Percentiles rank a stretch among this genome's conserved stretches.
Evolutionary conservation across 2,113 vertebrate genomes (phyloP).

Genomic region (Gavialis gangeticus): DNA sequence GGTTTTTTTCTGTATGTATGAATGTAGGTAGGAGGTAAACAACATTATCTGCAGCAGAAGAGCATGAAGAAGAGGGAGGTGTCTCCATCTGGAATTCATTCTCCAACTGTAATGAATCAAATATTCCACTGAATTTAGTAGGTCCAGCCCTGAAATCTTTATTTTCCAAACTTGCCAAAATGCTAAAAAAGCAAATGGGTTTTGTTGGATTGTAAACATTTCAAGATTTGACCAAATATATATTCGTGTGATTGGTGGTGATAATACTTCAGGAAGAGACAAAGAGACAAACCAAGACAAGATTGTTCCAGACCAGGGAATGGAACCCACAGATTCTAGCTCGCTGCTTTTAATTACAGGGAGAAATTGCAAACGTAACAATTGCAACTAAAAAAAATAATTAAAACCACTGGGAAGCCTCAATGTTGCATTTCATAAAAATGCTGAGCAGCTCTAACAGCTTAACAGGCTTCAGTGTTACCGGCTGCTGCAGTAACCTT

Average conservation of each 20-base stretch:
- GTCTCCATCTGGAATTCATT: not conserved
- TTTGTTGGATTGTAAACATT: conserved; percentile 22
- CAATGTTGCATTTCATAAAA: not conserved
- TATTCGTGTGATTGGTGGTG: conserved; percentile 25
- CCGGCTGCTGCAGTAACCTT: conserved; percentile 35
- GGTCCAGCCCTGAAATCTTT: not conserved
- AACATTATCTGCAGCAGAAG: not conserved
- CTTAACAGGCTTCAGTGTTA: not conserved
- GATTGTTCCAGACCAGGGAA: conserved; percentile 14
- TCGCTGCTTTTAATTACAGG: conserved; percentile 11
- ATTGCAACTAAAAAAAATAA: not conserved
- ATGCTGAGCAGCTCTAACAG: not conserved
- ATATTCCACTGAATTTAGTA: not conserved
- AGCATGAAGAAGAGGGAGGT: not conserved
- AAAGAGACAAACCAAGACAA: conserved; percentile 11
- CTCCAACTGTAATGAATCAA: not conserved
- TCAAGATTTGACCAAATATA: conserved; percentile 23
- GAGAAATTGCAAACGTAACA: conserved; percentile 34
- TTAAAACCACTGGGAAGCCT: not conserved
- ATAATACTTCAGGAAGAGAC: conserved; percentile 32
- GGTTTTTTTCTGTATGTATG: not conserved
- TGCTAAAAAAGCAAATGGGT: not conserved
- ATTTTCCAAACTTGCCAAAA: not conserved
- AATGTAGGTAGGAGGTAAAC: not conserved
- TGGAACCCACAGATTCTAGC: not conserved